Evolutionary conservation across 2,888 invertebrate species (phyloP), one percentile per base, ranked within the genome.

Genomic region (Dastarcus helophoroides): DNA sequence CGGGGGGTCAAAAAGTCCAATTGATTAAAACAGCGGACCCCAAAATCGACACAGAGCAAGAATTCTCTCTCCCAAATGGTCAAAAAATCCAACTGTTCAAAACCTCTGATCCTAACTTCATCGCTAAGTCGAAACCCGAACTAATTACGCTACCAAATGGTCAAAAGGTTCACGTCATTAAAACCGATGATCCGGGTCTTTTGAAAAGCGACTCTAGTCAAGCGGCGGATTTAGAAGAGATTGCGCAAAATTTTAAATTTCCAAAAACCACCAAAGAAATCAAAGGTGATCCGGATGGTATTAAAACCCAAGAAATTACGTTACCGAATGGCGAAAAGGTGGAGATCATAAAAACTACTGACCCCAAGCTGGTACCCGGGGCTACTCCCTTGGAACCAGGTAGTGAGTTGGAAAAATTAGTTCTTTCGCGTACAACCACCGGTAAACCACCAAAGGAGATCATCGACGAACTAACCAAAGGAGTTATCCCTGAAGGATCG

Each of bases 391-490:
- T 78, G 25, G 54, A 54, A 41, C 51, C 54, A 7, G 53, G 53
- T 13, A 54, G 54, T 33, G 53, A 56, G 31, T 43, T 58, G 24
- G 55, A 55, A 34, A 53, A 56, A 40, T 40, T 58, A 12, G 47
- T 58, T 4, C 35, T 53, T 46, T 67, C 37, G 54, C 67, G 50
- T 34, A 50, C 49, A 5, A 68, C 69, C 5, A 72, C 73, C 0
- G 65, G 68, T 15, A 69, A 66, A 42, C 80, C 83, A 35, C 77
- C 76, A 14, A 69, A 70, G 39, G 67, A 69, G 11, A 69, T 80
- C 2, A 68, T 86, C 5, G 82, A 84, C 28, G 83, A 86, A 50
- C 58, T 86, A 24, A 83, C 85, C 0, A 80, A 79, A 54, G 81
- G 78, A 0, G 79, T 84, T 0, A 61, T 85, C 35, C 85, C 85